Evolutionary conservation across 2,797 vertebrate species (phyloP), one percentile per base, ranked within the genome.

Genomic region (Manis crassicaudata): DNA sequence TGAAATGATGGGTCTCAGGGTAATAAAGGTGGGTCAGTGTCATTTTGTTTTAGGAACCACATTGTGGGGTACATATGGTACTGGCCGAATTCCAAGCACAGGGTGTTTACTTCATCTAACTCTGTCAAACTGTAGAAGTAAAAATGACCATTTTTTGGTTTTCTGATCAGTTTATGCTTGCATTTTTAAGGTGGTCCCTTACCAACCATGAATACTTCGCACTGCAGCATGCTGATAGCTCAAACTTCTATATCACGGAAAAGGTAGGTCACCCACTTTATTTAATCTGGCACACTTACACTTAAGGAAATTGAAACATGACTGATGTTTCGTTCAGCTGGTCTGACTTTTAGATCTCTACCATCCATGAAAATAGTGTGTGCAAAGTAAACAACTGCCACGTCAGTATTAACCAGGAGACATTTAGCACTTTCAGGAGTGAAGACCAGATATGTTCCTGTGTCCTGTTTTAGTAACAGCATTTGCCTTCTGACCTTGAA

Each of bases 171-270:
- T 86, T 79, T 97, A 0, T 97, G 95, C 94, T 98, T 87, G 0
- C 97, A 1, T 97, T 98, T 97, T 98, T 67, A 97, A 99, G 99
- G 96, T 99, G 99, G 99, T 99, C 99, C 89, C 98, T 99, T 97
- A 98, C 99, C 98, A 99, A 99, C 98, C 99, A 99, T 76, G 99
- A 99, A 97, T 99, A 98, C 95, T 99, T 98, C 98, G 99, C 99
- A 70, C 98, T 99, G 97, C 99, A 99, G 97, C 99, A 99, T 90
- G 99, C 99, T 3, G 99, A 99, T 63, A 98, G 99, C n/a, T 99
- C 99, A 35, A 99, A 99, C 98, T 99, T 99, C 98, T 99, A 99
- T 98, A 99, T 99, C 98, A 99, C 99, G 0, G 99, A 99, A 98
- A 99, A 99, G 99, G 99, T 99, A 98, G 88, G 98, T 97, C 37